Evolutionary conservation across 2,113 vertebrate genomes (phyloP), one percentile per base, ranked within the genome.

Genomic region (Podilymbus podiceps): DNA sequence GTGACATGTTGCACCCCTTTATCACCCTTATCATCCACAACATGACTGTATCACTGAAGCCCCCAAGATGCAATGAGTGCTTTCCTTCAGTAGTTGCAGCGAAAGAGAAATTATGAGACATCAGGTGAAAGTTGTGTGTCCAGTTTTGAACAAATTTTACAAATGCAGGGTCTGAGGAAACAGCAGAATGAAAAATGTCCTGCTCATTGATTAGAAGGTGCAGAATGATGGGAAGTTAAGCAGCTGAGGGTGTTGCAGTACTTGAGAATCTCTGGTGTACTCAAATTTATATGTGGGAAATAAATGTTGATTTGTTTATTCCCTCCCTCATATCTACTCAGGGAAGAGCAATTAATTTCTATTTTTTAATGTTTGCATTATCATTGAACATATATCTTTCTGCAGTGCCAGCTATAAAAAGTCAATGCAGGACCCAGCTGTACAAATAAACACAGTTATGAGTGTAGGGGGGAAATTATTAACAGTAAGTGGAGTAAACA

Each of bases 371-470:
- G 58, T 85, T 97, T 97, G 42, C 4, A 10, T 96, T 97, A 94
- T 95, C 83, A 76, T 72, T 89, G 38, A 92, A 81, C 76, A 44
- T 96, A 24, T 8, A 94, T 95, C 82, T 94, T 97, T 96, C 91
- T 97, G 64, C 89, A 95, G 71, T 94, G 68, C 73, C 81, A 77
- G 63, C 91, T 94, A 50, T 97, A 93, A 97, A 97, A 97, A 79
- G 59, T 90, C 95, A 95, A 66, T 86, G 85, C 52, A 96, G 73
- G 58, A 96, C 72, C 46, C 84, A 86, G 38, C 75, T 92, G 44
- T 96, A 97, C 83, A 93, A 97, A 97, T 93, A 97, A 96, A 92
- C 72, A 82, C 47, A 92, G 85, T 97, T 97, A 94, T 90, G 82
- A 97, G 20, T 73, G 42, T 95, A 89, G 94, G 68, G 73, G 75